phyloP scores from a whole-genome alignment of 2,797 vertebrate species.

The Caiman crocodilus region DNA sequence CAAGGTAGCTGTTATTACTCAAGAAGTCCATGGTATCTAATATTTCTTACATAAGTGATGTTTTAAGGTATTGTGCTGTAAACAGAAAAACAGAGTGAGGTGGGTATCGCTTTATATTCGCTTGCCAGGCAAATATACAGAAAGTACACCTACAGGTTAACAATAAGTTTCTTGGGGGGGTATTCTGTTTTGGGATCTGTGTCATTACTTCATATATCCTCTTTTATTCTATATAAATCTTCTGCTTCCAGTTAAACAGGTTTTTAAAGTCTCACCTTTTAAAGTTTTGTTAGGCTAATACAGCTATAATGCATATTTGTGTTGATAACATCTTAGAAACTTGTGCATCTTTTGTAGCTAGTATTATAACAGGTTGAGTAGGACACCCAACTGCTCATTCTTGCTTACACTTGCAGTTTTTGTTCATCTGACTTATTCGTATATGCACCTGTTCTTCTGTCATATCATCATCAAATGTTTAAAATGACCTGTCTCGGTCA shows the following conservation, averaged over 20 bases:
- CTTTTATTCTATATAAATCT: background rate
- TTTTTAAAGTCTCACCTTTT: background rate
- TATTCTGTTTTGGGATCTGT: background rate
- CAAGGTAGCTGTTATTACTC: constrained; percentile 85
- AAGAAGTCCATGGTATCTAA: background rate
- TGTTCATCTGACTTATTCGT: background rate
- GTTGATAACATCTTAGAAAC: background rate
- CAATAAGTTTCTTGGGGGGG: background rate
- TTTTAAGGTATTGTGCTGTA: background rate
- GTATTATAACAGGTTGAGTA: background rate
- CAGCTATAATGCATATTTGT: background rate
- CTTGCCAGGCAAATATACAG: background rate
- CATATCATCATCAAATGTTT: constrained; percentile 2
- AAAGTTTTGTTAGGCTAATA: background rate
- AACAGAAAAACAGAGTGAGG: background rate
- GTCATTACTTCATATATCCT: background rate
- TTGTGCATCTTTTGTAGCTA: background rate
- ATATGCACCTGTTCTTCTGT: background rate
- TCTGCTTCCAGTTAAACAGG: background rate
- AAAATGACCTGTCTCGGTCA: constrained; percentile 1
- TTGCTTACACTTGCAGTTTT: background rate
- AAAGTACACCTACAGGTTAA: background rate
- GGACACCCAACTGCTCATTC: background rate
- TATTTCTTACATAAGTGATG: background rate
- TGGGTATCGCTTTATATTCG: background rate